phyloP scores from a whole-genome alignment of 2,113 vertebrate genomes.

The Eira barbara region DNA sequence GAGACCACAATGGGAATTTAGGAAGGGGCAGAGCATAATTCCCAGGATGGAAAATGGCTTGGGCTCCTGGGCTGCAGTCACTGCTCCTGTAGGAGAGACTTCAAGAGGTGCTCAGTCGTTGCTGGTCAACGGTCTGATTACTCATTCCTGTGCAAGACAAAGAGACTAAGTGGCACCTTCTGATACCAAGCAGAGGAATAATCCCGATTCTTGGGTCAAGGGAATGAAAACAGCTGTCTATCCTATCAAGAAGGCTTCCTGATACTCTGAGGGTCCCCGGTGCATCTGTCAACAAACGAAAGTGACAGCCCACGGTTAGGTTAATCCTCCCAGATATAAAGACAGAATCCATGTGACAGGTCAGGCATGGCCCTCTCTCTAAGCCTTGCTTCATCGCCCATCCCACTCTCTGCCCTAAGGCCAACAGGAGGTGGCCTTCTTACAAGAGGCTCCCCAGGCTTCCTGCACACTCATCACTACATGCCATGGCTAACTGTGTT shows the following conservation, averaged over 20 bases:
- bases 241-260: background rate
- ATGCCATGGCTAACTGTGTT: background rate
- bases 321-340: background rate
- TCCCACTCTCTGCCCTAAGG: background rate
- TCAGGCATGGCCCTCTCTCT: background rate
- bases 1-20: constrained; percentile 63
- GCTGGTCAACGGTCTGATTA: background rate
- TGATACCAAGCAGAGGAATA: background rate
- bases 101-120: background rate
- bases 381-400: background rate
- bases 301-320: background rate
- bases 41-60: constrained; percentile 46
- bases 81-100: background rate
- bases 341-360: background rate
- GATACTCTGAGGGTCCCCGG: background rate
- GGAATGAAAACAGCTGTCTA: background rate
- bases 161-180: background rate
- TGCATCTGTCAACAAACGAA: background rate
- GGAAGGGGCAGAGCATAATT: constrained; percentile 44
- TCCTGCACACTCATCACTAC: background rate
- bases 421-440: background rate
- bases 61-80: background rate
- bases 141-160: background rate
- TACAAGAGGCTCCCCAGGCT: background rate
- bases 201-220: background rate